Evolutionary conservation across 1,140 invertebrate species (phyloP), one percentile per base, ranked within the genome.

Genomic region (Formica selysi): DNA sequence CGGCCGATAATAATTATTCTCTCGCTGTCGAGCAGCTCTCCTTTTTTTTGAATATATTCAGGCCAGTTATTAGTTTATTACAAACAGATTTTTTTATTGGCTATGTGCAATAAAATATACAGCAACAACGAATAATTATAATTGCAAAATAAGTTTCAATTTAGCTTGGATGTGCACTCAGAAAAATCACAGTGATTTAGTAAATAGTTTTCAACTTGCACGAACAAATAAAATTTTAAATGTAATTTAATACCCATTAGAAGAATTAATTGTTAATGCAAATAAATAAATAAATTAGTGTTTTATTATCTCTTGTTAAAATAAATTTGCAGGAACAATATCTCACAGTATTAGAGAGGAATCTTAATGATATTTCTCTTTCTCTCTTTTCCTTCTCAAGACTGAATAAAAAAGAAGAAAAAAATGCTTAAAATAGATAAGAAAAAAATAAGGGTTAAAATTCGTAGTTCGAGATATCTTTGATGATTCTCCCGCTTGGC

Each of bases 1-100:
- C 71, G 76, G 59, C 32, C 57, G 13, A 62, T 74, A 74, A 83
- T 83, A 83, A 59, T 83, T 80, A 70, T 62, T 86, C 57, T 62
- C 10, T 13, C 26, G 13, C 57, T 32, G 19, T 62, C 44, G 54
- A 29, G n/a, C 16, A 11, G 7, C 11, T 67, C 22, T 8, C 16
- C 16, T 29, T 68, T n/a, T 51, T 44, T 32, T 32, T 32, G 32
- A 19, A 67, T 68, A 19, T 22, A 54, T 36, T 70, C 38, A n/a
- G 0, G 11, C 13, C 64, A 59, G 13, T 38, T 83, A 73, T 74
- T 83, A 73, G 13, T 41, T 83, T 16, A 13, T 83, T 80, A 29
- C 16, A 3, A 44, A 73, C 10, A 22, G 0, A 32, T n/a, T 61
- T 61, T 61, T 83, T 32, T 32, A 26, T 19, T n/a, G 22, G 6